Evolutionary conservation across 2,888 invertebrate species (phyloP), one percentile per base, ranked within the genome.

Genomic region (Coecobrya sp.): DNA sequence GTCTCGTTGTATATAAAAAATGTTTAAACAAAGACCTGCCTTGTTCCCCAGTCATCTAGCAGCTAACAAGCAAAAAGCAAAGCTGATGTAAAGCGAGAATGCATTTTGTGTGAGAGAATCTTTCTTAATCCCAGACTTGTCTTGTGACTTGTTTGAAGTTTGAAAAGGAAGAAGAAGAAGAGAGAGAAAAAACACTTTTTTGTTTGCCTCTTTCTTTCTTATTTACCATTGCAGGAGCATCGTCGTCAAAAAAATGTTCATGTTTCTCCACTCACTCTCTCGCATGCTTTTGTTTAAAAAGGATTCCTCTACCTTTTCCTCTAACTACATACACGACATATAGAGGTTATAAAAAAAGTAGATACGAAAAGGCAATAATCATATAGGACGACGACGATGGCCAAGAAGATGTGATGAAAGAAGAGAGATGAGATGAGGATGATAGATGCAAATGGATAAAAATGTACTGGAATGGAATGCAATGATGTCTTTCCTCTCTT

Each of bases 401-500:
- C 36, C 36, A 36, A 36, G 36, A 36, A 36, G 36, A 55, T n/a
- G 55, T 5, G 55, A 55, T 55, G 55, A 55, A n/a, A 55, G 55
- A 55, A 55, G 49, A 49, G 49, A 49, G 55, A 55, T 36, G 36
- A n/a, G 55, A 55, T 55, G 65, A 30, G 25, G 19, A 68, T 68
- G 65, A 68, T 30, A 68, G 65, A 68, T 68, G 65, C 65, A 30
- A 30, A 68, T 25, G 30, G 30, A 68, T 25, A 68, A 68, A 68
- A 68, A 68, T 68, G 65, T 68, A 27, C 30, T 68, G 65, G 65
- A 68, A 68, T 68, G 65, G 55, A 55, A 55, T 55, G 55, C 55
- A 55, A n/a, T 55, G 55, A 55, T 55, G n/a, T 49, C 49, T 49
- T 49, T 49, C 16, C 55, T 55, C 55, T 55, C 55, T 13, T 55